Conservation (phyloP, 2,113 vertebrate genomes). For the Hyaena hyaena region DNA sequence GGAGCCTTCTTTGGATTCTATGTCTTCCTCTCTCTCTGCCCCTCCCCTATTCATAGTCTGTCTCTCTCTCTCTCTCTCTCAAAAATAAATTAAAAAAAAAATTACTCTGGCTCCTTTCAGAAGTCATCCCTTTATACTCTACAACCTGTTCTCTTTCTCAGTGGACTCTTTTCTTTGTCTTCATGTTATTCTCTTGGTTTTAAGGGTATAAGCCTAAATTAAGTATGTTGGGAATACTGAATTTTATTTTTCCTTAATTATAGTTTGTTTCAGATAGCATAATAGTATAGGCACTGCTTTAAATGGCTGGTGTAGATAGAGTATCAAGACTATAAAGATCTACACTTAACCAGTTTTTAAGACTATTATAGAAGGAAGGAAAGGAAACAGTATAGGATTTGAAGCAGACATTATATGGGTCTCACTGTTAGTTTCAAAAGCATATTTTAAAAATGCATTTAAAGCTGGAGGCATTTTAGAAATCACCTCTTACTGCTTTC, state of each 20-base stretch:
- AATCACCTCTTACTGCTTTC: neutral
- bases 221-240: neutral
- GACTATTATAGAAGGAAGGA: neutral
- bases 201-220: slow-evolving; percentile 7
- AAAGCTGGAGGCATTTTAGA: slow-evolving; percentile 11
- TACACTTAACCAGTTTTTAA: neutral
- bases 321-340: neutral
- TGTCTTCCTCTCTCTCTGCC: too few species aligned
- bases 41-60: too few species aligned
- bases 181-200: slow-evolving; percentile 12
- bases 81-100: neutral
- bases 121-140: neutral
- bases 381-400: neutral
- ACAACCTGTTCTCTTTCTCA: neutral
- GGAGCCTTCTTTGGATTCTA: too few species aligned
- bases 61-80: neutral
- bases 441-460: slow-evolving; percentile 2
- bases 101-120: neutral
- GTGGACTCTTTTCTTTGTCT: neutral
- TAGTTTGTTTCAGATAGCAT: neutral
- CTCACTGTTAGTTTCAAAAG: slow-evolving; percentile 21
- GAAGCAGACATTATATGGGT: neutral
- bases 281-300: neutral
- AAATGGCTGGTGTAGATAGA: neutral
- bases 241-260: neutral